Evolutionary conservation across 2,797 vertebrate species (phyloP).

Genomic region (Oreortyx pictus): DNA sequence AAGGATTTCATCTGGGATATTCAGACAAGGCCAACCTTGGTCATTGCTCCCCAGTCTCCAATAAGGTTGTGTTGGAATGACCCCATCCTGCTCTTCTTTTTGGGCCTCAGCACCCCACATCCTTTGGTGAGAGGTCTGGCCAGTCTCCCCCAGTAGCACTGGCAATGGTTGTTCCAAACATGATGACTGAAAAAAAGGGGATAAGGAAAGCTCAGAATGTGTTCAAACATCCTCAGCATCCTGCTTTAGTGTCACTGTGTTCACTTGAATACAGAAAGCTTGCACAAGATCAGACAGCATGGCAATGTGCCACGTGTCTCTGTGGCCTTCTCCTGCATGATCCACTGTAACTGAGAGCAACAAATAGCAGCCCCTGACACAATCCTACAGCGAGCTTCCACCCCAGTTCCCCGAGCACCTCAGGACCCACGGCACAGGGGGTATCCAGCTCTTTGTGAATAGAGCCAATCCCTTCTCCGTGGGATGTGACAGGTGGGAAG

Average conservation of each 20-base stretch:
- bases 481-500: background rate
- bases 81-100: background rate
- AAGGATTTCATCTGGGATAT: background rate
- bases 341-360: background rate
- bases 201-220: background rate
- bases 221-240: fast-evolving
- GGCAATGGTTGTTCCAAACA: conserved; percentile 23
- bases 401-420: too few relatives aligned
- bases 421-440: background rate
- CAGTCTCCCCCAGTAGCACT: background rate
- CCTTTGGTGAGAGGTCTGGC: background rate
- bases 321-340: background rate
- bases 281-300: background rate
- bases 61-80: background rate
- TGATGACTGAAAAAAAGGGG: background rate
- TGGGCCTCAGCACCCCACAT: background rate
- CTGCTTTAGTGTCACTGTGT: background rate
- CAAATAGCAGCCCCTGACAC: background rate
- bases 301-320: background rate
- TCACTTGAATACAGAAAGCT: background rate
- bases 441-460: too few relatives aligned
- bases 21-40: background rate
- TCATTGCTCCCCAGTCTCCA: background rate
- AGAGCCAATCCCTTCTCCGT: background rate
- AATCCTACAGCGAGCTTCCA: background rate